Evolutionary conservation across 2,888 invertebrate species (phyloP).

Genomic region (Ptychoptera albimana): DNA sequence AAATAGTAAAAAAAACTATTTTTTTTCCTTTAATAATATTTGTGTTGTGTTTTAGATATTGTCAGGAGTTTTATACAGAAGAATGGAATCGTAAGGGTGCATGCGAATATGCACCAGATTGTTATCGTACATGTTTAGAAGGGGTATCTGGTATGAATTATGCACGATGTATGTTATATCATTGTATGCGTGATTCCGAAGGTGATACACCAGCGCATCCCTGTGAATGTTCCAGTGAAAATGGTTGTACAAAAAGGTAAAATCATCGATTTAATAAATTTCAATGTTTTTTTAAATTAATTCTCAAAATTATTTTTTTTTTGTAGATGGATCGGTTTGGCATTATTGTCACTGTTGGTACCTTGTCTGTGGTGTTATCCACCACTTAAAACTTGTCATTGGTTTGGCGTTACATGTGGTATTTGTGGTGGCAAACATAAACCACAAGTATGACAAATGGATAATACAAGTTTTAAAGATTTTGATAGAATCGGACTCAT

Average conservation of each 20-base stretch:
- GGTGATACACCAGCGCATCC: slow-evolving; percentile 76
- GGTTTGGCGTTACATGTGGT: slow-evolving; percentile 63
- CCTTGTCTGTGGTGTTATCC: slow-evolving; percentile 92
- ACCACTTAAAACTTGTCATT: slow-evolving; percentile 70
- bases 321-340: slow-evolving; percentile 74
- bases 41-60: slow-evolving; percentile 39
- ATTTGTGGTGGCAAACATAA: slow-evolving; percentile 72
- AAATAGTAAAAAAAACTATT: no score
- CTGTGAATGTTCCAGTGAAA: slow-evolving; percentile 61
- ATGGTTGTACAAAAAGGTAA: slow-evolving; percentile 55
- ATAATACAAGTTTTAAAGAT: not conserved
- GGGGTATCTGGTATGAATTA: slow-evolving; percentile 70
- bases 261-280: no score
- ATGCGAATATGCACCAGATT: slow-evolving; percentile 77
- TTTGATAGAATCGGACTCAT: no score
- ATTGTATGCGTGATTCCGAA: slow-evolving; percentile 83
- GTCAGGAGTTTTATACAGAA: slow-evolving; percentile 65
- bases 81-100: slow-evolving; percentile 76
- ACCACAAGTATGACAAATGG: slow-evolving; percentile 33
- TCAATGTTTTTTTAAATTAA: no score
- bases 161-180: slow-evolving; percentile 80
- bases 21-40: not conserved
- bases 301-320: no score
- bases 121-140: slow-evolving; percentile 63
- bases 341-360: slow-evolving; percentile 70